phyloP scores from a whole-genome alignment of 2,888 invertebrate species.

The Drosophila imparisetae region DNA sequence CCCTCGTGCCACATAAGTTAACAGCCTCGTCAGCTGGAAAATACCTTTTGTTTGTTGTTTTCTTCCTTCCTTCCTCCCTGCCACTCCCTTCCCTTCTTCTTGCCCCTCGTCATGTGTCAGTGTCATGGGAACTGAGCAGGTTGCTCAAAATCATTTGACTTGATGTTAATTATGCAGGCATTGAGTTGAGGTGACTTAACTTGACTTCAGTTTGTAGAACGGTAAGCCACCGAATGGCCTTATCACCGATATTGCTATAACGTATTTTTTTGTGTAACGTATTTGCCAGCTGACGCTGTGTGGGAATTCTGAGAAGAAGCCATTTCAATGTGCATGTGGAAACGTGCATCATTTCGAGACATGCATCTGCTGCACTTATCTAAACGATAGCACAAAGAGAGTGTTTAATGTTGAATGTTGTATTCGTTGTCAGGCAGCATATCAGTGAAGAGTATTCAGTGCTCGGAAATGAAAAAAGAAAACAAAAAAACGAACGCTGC shows the following conservation, averaged over 20 bases:
- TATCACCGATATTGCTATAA: constrained; percentile 46
- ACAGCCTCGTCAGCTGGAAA: constrained; percentile 12
- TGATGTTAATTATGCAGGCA: background rate
- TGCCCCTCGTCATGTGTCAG: background rate
- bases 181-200: constrained; percentile 3
- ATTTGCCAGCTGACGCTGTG: constrained; percentile 69
- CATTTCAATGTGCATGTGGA: constrained; percentile 31
- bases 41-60: constrained; percentile 4
- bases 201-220: constrained; percentile 25
- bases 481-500: background rate
- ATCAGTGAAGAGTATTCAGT: background rate
- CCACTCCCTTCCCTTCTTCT: background rate
- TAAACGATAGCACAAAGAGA: constrained; percentile 18
- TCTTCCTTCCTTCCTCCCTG: constrained; percentile 9
- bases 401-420: constrained; percentile 17
- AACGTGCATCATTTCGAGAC: constrained; percentile 4
- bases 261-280: constrained; percentile 65
- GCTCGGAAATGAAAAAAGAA: background rate
- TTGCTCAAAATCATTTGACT: constrained; percentile 31
- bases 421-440: background rate
- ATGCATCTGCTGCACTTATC: constrained; percentile 19
- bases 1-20: constrained; percentile 48
- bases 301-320: constrained; percentile 48
- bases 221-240: constrained; percentile 63
- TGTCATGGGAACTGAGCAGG: constrained; percentile 70